Evolutionary conservation across 2,113 vertebrate species (phyloP).

Genomic region (Geococcyx californianus): DNA sequence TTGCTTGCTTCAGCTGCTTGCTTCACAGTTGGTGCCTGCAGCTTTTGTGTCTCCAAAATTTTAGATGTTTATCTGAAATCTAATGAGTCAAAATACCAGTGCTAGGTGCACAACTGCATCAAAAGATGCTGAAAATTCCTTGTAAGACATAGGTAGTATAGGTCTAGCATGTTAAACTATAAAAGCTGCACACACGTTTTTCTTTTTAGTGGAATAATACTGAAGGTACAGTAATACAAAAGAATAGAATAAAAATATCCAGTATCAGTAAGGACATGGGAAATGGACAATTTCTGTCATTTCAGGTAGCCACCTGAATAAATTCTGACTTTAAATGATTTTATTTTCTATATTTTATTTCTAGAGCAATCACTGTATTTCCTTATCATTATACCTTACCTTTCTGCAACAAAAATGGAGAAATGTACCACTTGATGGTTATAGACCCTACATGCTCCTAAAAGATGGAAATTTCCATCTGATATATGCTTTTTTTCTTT

Average conservation of each 20-base stretch:
- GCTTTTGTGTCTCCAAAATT: neutral
- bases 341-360: neutral
- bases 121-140: neutral
- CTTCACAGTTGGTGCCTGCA: neutral
- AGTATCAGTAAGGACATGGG: neutral
- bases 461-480: neutral
- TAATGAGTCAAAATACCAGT: neutral
- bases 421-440: neutral
- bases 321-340: neutral
- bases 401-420: neutral
- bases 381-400: neutral
- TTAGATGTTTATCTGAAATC: too few relatives aligned
- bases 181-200: neutral
- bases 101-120: neutral
- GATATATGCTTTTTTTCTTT: neutral
- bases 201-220: neutral
- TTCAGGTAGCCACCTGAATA: neutral
- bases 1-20: neutral
- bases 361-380: neutral
- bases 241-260: neutral
- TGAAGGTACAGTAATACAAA: neutral
- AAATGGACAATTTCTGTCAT: neutral
- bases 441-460: neutral
- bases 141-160: neutral
- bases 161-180: neutral